Base-by-base conservation (phyloP, 1,140 invertebrate genomes). In the Drosophila melanogaster region DNA sequence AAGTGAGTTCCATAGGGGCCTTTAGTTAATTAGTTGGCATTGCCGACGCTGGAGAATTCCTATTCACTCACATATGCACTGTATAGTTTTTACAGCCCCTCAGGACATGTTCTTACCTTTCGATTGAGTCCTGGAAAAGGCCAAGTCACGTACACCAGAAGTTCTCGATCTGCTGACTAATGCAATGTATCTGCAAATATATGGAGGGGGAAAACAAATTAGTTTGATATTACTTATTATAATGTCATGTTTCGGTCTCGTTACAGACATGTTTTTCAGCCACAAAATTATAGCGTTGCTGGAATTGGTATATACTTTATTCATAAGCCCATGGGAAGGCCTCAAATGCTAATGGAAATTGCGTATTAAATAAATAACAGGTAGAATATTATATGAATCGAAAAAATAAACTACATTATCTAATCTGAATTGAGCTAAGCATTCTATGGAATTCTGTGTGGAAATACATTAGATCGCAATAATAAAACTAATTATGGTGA, bases 1-100 rank as follows among this genome's bases (percentile, higher is more conserved):
- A 79, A 74, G 70, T 57, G 79, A 67, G 77, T 87, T 77, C 62
- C 15, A 79, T 69, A 40, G 26, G 41, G 61, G 65, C 41, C 67
- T 26, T 50, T 70, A 70, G 64, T 70, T 70, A 70, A 70, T 70
- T 70, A 70, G 67, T 70, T 70, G 35, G 53, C 10, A 57, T 57
- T 70, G 35, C 64, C 7, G 17, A 15, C 22, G 10, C 2, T 14
- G 14, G n/a, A 35, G 40, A 30, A 26, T 22, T 33, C 15, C 22
- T n/a, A 24, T 56, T 56, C 30, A 12, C 5, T 26, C 26, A 4
- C 59, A 61, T 59, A 58, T 61, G 59, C 41, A 59, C 54, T 8
- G 12, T 44, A 2, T 38, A 19, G 14, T 26, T 17, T 26, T 15
- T 30, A 12, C 4, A 19, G n/a, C 12, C 0, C 15, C 12, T 7